phyloP scores from a whole-genome alignment of 2,113 vertebrate genomes.

The Danionella cerebrum region DNA sequence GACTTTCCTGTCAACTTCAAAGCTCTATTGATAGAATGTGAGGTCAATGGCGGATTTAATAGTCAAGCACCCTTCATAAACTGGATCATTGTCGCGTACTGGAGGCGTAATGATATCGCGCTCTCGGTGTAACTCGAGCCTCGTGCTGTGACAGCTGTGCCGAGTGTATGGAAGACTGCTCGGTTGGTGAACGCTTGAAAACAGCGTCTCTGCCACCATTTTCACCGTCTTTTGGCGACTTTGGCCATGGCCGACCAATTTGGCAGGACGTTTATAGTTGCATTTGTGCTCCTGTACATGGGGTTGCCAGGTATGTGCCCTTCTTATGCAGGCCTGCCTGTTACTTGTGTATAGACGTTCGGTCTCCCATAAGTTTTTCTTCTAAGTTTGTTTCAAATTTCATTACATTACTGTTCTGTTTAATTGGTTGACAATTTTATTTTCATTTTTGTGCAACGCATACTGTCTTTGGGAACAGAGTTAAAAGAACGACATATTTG shows the following conservation, averaged over 20 bases:
- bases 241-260: slow-evolving; percentile 42
- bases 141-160: slow-evolving; percentile 56
- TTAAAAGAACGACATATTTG: too few relatives aligned
- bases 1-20: background rate
- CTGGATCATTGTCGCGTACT: slow-evolving; percentile 6
- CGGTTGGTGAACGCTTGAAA: slow-evolving; percentile 47
- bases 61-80: background rate
- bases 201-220: slow-evolving; percentile 46
- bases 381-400: too few relatives aligned
- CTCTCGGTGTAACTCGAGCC: slow-evolving; percentile 64
- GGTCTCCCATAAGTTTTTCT: too few relatives aligned
- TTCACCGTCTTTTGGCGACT: slow-evolving; percentile 13
- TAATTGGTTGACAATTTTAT: too few relatives aligned
- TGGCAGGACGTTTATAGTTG: slow-evolving; percentile 42
- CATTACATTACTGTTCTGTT: too few relatives aligned
- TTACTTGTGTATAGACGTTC: too few relatives aligned
- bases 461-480: too few relatives aligned
- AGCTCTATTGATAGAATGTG: background rate
- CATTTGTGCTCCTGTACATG: slow-evolving; percentile 37
- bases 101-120: slow-evolving; percentile 38
- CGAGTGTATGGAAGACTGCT: slow-evolving; percentile 16
- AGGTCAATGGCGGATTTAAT: background rate
- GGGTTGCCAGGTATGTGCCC: slow-evolving; percentile 52
- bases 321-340: background rate
- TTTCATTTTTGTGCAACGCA: too few relatives aligned